Evolutionary conservation across 2,113 vertebrate genomes (phyloP).

Genomic region (Engystomops pustulosus): DNA sequence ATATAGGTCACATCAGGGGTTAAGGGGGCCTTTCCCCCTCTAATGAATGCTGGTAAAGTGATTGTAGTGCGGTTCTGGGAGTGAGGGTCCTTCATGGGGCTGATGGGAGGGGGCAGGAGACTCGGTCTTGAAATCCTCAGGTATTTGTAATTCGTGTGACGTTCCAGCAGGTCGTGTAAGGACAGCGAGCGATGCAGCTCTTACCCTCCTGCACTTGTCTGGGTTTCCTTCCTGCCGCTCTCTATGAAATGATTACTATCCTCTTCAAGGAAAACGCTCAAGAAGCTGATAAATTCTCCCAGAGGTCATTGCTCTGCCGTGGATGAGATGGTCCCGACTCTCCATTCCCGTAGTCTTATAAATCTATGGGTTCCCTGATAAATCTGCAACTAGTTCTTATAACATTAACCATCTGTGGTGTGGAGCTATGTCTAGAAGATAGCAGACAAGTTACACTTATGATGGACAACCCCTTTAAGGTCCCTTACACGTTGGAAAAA

Average conservation of each 20-base stretch:
- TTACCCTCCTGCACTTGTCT: neutral
- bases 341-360: too few relatives aligned
- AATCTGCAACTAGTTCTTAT: too few relatives aligned
- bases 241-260: conserved; percentile 16
- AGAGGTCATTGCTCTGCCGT: too few relatives aligned
- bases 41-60: neutral
- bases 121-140: conserved; percentile 5
- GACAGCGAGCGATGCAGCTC: neutral
- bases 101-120: neutral
- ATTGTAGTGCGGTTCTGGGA: neutral
- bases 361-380: too few relatives aligned
- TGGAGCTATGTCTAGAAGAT: too few relatives aligned
- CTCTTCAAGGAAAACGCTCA: conserved; percentile 2
- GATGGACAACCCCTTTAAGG: too few relatives aligned
- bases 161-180: conserved; percentile 33
- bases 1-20: too few relatives aligned
- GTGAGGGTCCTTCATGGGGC: too few relatives aligned
- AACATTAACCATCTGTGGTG: too few relatives aligned
- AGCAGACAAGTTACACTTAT: too few relatives aligned
- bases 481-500: too few relatives aligned
- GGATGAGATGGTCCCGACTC: too few relatives aligned
- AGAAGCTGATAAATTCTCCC: neutral
- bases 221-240: conserved; percentile 4
- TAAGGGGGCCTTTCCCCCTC: neutral
- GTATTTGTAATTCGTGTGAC: conserved; percentile 39